Base-by-base conservation (phyloP, 2,888 invertebrate species). In the Cheilosia soror region DNA sequence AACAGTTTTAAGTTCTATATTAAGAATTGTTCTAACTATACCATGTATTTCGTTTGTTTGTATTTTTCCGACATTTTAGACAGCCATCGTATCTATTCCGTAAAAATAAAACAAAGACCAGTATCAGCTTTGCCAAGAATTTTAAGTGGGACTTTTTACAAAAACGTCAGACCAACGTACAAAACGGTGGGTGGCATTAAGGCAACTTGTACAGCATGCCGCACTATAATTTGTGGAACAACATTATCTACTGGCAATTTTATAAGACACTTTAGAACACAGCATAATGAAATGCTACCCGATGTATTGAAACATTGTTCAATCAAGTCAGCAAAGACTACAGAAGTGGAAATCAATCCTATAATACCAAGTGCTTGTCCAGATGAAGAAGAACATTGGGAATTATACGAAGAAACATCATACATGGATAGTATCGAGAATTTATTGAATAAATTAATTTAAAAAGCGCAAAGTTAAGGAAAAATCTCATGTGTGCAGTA, bases 161-260 rank as follows among this genome's bases (percentile, higher is more conserved):
- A 88, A 76, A 89, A 90, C 75, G 90, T 91, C 58, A 89, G 90
- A 60, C 90, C 91, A 3, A 90, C 90, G 60, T 89, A 88, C 47
- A 91, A 91, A 88, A 91, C 91, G 4, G 85, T 89, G 0, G 91
- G 91, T 9, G 91, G 90, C 42, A 91, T 91, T 62, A 91, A 91
- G 73, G 91, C 91, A 5, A 91, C 91, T n/a, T 91, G 91, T 76
- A 91, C 90, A 3, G 89, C 88, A 13, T 91, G 91, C 69, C 89
- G 86, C 40, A 90, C 90, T 9, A 88, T 88, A 2, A 90, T 91
- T 53, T 91, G 90, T 13, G 91, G 91, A 6, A 91, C 91, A 29
- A 89, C 90, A 25, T 90, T 90, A 51, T 91, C 91, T 2, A 91
- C 91, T 7, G 91, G 91, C 3, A 91, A 90, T 76, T 91, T 91